Evolutionary conservation across 2,113 vertebrate genomes (phyloP), one percentile per base, ranked within the genome.

Genomic region (Varanus komodoensis): DNA sequence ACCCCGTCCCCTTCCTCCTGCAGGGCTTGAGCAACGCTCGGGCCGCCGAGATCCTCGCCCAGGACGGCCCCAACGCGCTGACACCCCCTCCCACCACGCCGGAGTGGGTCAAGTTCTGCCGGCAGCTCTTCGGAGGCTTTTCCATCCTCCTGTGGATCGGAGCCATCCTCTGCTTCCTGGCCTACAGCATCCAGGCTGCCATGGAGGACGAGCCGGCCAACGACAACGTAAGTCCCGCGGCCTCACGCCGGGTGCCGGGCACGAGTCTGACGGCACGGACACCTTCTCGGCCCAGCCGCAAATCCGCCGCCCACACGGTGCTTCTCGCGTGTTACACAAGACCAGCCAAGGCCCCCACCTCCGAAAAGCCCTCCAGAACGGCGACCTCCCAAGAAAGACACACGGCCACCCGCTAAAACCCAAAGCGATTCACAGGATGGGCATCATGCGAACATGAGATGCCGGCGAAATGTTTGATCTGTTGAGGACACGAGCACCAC

Each of bases 41-140:
- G 71, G 98, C 98, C 0, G 87, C 94, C 0, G 98, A 99, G 95
- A 93, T 98, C 85, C 97, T 99, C 95, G 98, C 94, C 15, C 95
- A 97, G n/a, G 98, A 99, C 0, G 99, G 99, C 0, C 98, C 97
- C 61, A 99, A 99, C 0, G 97, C 98, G 0, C 95, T 99, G 61
- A 99, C 98, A 0, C 99, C 98, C 0, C 98, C 98, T 0, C 98
- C 98, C 0, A 99, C 98, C 77, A 98, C 97, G 0, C 98, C 98
- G 0, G 98, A 99, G 95, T 99, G 98, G 98, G 97, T 99, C 88
- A 99, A 99, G 96, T 99, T 99, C 96, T 99, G 98, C 87, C 98
- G 98, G 2, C 98, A 99, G 96, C 98, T 99, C 15, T 99, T 99
- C 0, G 98, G 98, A 0, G 98, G 98, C 6, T 99, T 99, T 96